phyloP scores from a whole-genome alignment of 2,888 invertebrate genomes.

The Geotrupes spiniger region DNA sequence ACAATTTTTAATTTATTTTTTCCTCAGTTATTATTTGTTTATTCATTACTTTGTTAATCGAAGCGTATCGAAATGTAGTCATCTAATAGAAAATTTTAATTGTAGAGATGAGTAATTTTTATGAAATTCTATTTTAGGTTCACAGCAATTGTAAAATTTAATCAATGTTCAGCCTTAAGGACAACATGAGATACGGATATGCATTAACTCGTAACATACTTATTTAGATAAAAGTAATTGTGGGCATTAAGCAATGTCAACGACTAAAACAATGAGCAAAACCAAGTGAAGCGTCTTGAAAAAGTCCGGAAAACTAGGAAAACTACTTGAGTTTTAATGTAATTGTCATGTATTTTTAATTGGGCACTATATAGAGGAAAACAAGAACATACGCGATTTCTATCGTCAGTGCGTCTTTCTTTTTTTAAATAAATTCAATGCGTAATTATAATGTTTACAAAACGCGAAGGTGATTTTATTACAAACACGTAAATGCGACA shows the following conservation, averaged over 20 bases:
- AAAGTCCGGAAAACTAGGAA: constrained; percentile 35
- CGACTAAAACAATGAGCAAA: constrained; percentile 7
- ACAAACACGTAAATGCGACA: constrained; percentile 16
- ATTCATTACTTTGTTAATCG: no score
- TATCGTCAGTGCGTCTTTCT: constrained; percentile 9
- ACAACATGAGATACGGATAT: not conserved
- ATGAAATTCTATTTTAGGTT: no score
- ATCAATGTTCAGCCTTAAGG: no score
- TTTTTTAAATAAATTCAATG: constrained; percentile 3
- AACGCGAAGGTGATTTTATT: not conserved
- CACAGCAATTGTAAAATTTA: no score
- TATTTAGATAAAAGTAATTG: constrained; percentile 25
- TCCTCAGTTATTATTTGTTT: no score
- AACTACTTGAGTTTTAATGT: constrained; percentile 39
- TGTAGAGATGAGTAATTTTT: no score
- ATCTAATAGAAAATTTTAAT: no score
- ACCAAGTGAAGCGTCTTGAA: constrained; percentile 29
- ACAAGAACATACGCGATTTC: constrained; percentile 12
- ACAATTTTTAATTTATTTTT: no score
- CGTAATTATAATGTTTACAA: not conserved
- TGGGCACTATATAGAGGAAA: constrained; percentile 19
- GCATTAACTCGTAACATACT: constrained; percentile 7
- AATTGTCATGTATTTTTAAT: constrained; percentile 37
- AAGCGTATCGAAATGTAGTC: no score
- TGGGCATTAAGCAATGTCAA: constrained; percentile 19